Percentiles rank a stretch among this genome's conserved stretches.
Conservation (phyloP, 2,797 vertebrate species). For the Lepus townsendii region DNA sequence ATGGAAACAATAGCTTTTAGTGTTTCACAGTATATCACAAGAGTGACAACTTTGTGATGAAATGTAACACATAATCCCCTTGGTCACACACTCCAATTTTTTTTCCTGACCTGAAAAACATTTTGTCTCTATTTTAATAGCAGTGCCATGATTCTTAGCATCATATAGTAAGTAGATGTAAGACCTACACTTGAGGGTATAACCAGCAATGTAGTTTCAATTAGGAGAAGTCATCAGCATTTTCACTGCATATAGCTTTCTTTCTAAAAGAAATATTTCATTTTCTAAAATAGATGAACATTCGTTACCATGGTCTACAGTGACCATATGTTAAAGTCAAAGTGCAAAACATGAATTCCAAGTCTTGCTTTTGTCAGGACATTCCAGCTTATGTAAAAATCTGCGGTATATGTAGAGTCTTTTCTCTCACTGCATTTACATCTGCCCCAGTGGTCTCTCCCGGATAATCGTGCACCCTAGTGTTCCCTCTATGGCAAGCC, state of each 20-base stretch:
- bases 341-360: conserved; percentile 21
- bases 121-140: conserved; percentile 84
- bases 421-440: not conserved
- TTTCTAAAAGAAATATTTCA: conserved; percentile 75
- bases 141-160: conserved; percentile 80
- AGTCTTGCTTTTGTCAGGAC: not conserved
- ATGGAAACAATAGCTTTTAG: conserved; percentile 85
- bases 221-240: conserved; percentile 63
- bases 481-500: not conserved
- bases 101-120: conserved; percentile 82
- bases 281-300: conserved; percentile 19
- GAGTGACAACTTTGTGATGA: conserved; percentile 83
- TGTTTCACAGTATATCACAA: conserved; percentile 79
- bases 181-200: conserved; percentile 72
- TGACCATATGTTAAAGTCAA: not conserved
- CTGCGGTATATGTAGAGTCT: not conserved
- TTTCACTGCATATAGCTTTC: conserved; percentile 63
- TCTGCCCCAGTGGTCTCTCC: not conserved
- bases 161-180: conserved; percentile 76
- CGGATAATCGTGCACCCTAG: not conserved
- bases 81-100: conserved; percentile 66
- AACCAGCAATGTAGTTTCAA: conserved; percentile 71
- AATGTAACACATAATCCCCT: conserved; percentile 83
- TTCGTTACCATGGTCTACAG: conserved; percentile 44
- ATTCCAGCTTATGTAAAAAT: not conserved